Evolutionary conservation across 2,888 invertebrate genomes (phyloP).

Genomic region (Megastigmus dorsalis): DNA sequence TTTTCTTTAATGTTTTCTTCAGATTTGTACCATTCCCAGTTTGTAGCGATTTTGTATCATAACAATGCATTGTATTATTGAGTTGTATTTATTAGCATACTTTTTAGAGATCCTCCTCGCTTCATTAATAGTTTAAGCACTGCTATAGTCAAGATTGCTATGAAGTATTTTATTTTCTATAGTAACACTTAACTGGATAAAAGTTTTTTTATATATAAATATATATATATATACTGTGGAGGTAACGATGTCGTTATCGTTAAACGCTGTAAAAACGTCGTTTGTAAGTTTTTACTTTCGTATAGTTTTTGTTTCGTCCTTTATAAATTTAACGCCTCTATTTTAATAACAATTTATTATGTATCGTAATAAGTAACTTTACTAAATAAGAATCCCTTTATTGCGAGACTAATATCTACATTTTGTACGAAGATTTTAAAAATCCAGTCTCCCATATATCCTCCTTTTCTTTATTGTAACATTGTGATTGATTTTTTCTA

Average conservation of each 20-base stretch:
- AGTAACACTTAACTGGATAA: conserved; percentile 25
- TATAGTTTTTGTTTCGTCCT: conserved; percentile 52
- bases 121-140: conserved; percentile 43
- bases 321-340: conserved; percentile 49
- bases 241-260: conserved; percentile 52
- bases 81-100: conserved; percentile 53
- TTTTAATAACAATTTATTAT: conserved; percentile 53
- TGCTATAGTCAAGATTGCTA: conserved; percentile 42
- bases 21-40: conserved; percentile 40
- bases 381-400: conserved; percentile 45
- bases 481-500: conserved; percentile 54
- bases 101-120: conserved; percentile 43
- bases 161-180: conserved; percentile 44
- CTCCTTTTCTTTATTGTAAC: conserved; percentile 50
- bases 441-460: conserved; percentile 49
- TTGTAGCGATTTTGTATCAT: conserved; percentile 47
- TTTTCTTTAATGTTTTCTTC: conserved; percentile 28
- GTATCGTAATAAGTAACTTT: conserved; percentile 45
- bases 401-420: conserved; percentile 54
- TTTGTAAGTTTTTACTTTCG: conserved; percentile 66
- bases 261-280: conserved; percentile 67
- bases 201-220: conserved; percentile 28
- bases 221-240: conserved; percentile 34
- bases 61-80: conserved; percentile 48
- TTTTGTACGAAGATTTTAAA: conserved; percentile 50